Percentiles rank a stretch among this genome's conserved stretches.
phyloP scores from a whole-genome alignment of 2,888 invertebrate species.

The Thymelicus acteon region DNA sequence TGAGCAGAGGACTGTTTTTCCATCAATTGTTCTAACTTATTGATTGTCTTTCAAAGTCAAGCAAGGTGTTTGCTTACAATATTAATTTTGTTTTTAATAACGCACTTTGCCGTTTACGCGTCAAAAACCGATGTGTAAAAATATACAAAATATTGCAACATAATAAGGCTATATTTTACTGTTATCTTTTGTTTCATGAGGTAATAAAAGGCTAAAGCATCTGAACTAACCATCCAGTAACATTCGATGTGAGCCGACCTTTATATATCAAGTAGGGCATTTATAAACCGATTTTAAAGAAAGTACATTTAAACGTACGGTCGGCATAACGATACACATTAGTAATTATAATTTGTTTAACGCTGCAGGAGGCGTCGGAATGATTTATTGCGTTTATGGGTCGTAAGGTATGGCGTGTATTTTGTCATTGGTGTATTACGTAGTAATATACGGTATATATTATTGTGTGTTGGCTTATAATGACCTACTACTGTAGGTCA shows the following conservation, averaged over 20 bases:
- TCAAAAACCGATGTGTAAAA: too few relatives aligned
- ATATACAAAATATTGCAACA: too few relatives aligned
- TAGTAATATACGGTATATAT: too few relatives aligned
- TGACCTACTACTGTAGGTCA: too few relatives aligned
- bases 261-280: conserved; percentile 38
- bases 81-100: neutral
- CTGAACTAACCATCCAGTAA: too few relatives aligned
- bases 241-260: conserved; percentile 10
- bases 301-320: conserved; percentile 62
- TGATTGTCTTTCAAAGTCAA: neutral
- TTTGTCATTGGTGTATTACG: conserved; percentile 19
- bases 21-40: neutral
- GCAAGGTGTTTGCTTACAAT: neutral
- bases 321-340: conserved; percentile 57
- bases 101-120: too few relatives aligned
- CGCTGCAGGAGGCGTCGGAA: conserved; percentile 29
- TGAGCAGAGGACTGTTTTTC: too few relatives aligned
- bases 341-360: conserved; percentile 41
- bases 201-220: too few relatives aligned
- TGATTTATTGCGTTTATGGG: conserved; percentile 26
- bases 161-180: too few relatives aligned
- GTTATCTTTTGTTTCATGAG: too few relatives aligned
- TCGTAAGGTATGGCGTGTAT: conserved; percentile 7
- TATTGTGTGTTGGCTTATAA: too few relatives aligned
- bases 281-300: conserved; percentile 62